Conservation (phyloP, 2,113 vertebrate species). For the Phrynocephalus versicolor region DNA sequence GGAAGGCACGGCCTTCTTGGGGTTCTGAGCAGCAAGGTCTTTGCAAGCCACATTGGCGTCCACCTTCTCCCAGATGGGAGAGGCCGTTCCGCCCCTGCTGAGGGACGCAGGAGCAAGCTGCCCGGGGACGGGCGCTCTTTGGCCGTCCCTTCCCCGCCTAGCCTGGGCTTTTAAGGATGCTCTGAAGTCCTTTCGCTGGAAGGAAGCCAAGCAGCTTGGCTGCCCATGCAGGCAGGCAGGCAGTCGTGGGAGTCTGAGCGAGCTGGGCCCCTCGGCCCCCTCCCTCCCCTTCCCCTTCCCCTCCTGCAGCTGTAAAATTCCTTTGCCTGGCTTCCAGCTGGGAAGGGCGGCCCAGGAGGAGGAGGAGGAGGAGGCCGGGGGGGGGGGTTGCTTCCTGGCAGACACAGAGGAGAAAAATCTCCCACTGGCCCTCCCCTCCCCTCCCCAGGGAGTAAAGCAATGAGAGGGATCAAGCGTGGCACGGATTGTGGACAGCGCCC, state of each 20-base stretch:
- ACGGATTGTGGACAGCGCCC: background rate
- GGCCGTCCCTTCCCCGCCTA: background rate
- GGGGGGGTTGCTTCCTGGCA: constrained; percentile 37
- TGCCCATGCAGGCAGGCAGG: background rate
- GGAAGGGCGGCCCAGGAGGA: constrained; percentile 18
- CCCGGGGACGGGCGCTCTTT: background rate
- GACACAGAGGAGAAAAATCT: background rate
- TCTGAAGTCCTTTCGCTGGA: constrained; percentile 4
- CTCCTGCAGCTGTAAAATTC: constrained; percentile 32
- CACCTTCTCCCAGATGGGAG: background rate
- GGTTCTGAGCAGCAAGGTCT: background rate
- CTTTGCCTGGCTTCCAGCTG: constrained; percentile 37
- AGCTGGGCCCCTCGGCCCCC: background rate
- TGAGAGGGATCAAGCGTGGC: constrained; percentile 3
- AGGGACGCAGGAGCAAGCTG: no score
- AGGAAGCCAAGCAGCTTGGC: background rate
- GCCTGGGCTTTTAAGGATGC: background rate
- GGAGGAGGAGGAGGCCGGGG: background rate
- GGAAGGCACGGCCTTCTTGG: background rate
- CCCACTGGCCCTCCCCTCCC: background rate
- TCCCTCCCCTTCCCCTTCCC: background rate
- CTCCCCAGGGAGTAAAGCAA: background rate
- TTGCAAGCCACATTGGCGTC: background rate
- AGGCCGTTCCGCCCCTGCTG: background rate
- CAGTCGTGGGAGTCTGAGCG: constrained; percentile 22